Percentiles rank a stretch among this genome's conserved stretches.
Conservation (phyloP, 2,113 vertebrate species). For the Rafetus swinhoei region DNA sequence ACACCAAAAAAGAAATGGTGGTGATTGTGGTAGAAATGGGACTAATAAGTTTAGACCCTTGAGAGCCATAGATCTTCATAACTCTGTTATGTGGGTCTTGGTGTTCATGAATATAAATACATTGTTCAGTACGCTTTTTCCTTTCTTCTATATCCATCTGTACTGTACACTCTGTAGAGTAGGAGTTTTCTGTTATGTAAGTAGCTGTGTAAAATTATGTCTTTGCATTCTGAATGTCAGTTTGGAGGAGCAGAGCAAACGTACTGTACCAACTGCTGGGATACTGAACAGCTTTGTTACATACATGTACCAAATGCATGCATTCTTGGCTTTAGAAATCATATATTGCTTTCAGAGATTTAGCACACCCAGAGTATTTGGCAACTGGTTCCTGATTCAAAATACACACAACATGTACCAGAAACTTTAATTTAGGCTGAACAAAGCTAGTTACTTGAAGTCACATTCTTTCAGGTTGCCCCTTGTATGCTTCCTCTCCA, state of each 20-base stretch:
- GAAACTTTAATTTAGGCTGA: slow-evolving; percentile 7
- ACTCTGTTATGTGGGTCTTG: slow-evolving; percentile 19
- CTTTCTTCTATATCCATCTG: slow-evolving; percentile 43
- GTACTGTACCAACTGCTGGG: slow-evolving; percentile 59
- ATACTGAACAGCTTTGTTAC: slow-evolving; percentile 13
- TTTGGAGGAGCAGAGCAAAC: slow-evolving; percentile 64
- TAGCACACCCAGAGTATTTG: neutral
- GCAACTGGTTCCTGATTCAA: neutral
- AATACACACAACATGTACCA: fast-evolving
- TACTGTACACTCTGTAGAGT: slow-evolving; percentile 42
- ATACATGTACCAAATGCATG: neutral
- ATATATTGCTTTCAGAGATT: neutral
- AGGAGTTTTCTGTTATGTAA: slow-evolving; percentile 18
- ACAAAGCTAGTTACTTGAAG: neutral
- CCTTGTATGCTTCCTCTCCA: neutral
- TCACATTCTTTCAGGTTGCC: neutral
- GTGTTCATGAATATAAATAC: neutral
- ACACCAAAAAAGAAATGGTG: no score
- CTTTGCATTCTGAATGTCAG: slow-evolving; percentile 68
- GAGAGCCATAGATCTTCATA: slow-evolving; percentile 24
- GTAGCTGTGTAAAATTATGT: slow-evolving; percentile 32
- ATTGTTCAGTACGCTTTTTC: slow-evolving; percentile 1
- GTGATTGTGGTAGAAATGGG: neutral
- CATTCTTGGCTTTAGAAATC: neutral
- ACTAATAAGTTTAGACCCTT: neutral